Evolutionary conservation across 2,888 invertebrate genomes (phyloP), one percentile per base, ranked within the genome.

Genomic region (Synergus laeviventris): DNA sequence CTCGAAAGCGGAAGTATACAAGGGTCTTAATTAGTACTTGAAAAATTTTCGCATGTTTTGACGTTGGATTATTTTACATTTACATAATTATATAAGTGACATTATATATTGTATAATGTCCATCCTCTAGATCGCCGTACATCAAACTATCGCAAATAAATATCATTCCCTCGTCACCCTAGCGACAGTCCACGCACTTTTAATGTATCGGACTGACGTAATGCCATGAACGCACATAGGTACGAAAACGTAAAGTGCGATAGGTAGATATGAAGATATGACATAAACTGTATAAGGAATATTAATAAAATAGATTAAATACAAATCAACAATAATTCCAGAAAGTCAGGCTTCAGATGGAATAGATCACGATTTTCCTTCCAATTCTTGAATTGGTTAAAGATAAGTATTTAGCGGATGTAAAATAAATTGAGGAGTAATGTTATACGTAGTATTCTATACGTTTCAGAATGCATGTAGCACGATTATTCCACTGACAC

Each of bases 231-330:
- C 49, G 31, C 18, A 38, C 39, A 64, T 21, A 31, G 70, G 31
- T 66, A 12, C 21, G 24, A 45, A 66, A 39, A 66, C 11, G 8
- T 62, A 31, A 39, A 66, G 24, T 42, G 24, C 42, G 56, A 61
- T 78, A 79, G 60, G 31, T 24, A 9, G 21, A 56, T 24, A 21
- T 49, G 9, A 2, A 56, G 4, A 21, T 70, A 11, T 70, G 24
- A 31, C 31, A 78, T 81, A 82, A 31, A 82, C 81, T 82, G 83
- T 85, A 88, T 86, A 87, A 89, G 80, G 86, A 88, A 87, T 89
- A 86, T 45, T 66, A 49, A 84, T 88, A 90, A 89, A 89, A 89
- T 89, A 87, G 88, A 87, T 89, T 87, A 88, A 88, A 90, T 90
- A 90, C 84, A 90, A 89, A 88, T 83, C 82, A 86, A 88, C 86